phyloP scores from a whole-genome alignment of 2,113 vertebrate species.

The Gymnogyps californianus region DNA sequence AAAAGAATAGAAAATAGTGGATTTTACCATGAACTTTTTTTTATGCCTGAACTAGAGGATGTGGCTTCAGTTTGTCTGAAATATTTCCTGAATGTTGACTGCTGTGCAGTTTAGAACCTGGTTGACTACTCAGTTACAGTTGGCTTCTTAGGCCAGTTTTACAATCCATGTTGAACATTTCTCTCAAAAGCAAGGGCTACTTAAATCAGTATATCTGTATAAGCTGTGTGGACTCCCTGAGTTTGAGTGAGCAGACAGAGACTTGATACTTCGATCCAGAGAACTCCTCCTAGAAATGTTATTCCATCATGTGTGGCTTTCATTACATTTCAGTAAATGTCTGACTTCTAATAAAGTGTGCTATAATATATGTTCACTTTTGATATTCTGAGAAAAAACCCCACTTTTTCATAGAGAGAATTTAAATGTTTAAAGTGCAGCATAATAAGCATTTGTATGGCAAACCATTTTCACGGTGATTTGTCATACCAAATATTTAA shows the following conservation, averaged over 20 bases:
- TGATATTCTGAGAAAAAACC: not conserved
- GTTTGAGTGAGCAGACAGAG: not conserved
- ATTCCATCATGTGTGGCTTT: not conserved
- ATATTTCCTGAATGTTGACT: not conserved
- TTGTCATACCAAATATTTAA: conserved; percentile 28
- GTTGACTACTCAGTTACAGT: not conserved
- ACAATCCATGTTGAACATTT: not conserved
- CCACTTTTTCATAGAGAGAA: not conserved
- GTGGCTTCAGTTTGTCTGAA: not conserved
- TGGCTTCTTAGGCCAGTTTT: not conserved
- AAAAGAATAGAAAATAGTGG: not conserved
- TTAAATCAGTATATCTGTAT: not conserved
- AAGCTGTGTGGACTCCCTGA: not conserved
- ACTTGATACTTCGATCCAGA: not conserved
- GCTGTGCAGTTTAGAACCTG: not conserved
- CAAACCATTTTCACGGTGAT: not conserved
- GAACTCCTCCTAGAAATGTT: not conserved
- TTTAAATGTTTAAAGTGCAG: not conserved
- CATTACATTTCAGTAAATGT: not conserved
- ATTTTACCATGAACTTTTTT: not conserved
- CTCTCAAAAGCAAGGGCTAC: not conserved
- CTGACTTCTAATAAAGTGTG: not conserved
- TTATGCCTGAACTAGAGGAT: not conserved
- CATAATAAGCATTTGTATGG: not conserved
- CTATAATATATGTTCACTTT: not conserved